These are phyloP conservation scores for Alethe castanea DNA, from an alignment of 2,113 vertebrate genomes.

Conservation along the genomic window DNA sequence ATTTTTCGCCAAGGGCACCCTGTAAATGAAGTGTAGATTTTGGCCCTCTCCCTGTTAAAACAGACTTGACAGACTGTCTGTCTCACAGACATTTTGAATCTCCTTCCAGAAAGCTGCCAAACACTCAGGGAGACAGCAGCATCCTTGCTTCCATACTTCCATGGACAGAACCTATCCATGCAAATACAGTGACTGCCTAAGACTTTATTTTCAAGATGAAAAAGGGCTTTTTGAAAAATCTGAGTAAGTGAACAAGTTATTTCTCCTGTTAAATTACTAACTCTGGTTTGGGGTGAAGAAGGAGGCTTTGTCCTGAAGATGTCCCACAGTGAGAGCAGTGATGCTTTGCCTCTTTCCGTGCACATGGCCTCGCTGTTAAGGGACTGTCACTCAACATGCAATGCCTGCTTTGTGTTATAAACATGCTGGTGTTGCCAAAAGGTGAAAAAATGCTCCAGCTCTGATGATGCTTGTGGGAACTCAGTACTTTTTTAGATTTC, in stretches of 20 bases:
- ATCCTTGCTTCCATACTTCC: rapidly evolving
- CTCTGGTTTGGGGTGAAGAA: not conserved
- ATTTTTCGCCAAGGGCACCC: not conserved
- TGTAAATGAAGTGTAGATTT: conserved; percentile 2
- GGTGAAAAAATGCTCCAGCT: not conserved
- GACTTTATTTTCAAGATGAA: not conserved
- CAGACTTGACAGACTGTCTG: not conserved
- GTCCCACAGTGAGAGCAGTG: rapidly evolving
- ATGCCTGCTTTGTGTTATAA: not conserved
- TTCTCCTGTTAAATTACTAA: not conserved
- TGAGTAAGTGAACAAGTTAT: not conserved
- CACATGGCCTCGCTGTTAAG: rapidly evolving
- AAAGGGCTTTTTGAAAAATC: not conserved
- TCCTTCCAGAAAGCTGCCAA: not conserved
- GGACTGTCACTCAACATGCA: not conserved
- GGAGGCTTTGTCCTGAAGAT: rapidly evolving
- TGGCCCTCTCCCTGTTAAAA: not conserved
- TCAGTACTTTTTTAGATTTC: not conserved
- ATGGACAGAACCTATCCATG: not conserved
- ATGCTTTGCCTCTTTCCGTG: not conserved
- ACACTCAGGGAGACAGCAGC: rapidly evolving
- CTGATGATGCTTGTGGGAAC: not conserved
- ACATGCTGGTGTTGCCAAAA: not conserved
- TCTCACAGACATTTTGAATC: not conserved
- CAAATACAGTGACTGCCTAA: not conserved